Conservation (phyloP, 2,113 vertebrate genomes). For the Sterrhoptilus dennistouni region DNA sequence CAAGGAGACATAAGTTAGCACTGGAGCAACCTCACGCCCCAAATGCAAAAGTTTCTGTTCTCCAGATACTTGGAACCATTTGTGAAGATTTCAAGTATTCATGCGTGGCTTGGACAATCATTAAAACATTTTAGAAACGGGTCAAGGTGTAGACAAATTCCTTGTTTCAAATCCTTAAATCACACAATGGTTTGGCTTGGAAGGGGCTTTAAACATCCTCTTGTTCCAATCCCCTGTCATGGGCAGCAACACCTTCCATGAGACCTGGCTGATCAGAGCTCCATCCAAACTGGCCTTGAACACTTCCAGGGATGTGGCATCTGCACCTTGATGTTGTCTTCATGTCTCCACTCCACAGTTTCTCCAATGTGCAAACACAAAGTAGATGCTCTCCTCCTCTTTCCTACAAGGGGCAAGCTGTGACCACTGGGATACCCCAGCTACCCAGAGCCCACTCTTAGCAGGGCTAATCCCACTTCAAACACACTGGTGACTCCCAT, state of each 20-base stretch:
- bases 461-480: neutral
- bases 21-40: neutral
- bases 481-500: neutral
- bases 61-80: neutral
- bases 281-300: neutral
- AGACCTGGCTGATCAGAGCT: neutral
- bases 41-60: neutral
- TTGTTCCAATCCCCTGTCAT: neutral
- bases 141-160: neutral
- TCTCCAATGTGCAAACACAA: neutral
- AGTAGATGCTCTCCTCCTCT: neutral
- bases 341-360: neutral
- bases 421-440: neutral
- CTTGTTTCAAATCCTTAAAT: neutral
- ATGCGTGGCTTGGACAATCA: neutral
- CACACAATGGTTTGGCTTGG: neutral
- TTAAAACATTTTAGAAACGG: neutral
- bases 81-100: neutral
- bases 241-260: neutral
- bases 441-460: rapidly evolving
- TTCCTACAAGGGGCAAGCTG: neutral
- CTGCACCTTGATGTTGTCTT: neutral
- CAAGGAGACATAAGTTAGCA: rapidly evolving
- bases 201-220: neutral
- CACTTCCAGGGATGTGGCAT: neutral